Evolutionary conservation across 2,888 invertebrate genomes (phyloP), one percentile per base, ranked within the genome.

Genomic region (Hedychridium roseum): DNA sequence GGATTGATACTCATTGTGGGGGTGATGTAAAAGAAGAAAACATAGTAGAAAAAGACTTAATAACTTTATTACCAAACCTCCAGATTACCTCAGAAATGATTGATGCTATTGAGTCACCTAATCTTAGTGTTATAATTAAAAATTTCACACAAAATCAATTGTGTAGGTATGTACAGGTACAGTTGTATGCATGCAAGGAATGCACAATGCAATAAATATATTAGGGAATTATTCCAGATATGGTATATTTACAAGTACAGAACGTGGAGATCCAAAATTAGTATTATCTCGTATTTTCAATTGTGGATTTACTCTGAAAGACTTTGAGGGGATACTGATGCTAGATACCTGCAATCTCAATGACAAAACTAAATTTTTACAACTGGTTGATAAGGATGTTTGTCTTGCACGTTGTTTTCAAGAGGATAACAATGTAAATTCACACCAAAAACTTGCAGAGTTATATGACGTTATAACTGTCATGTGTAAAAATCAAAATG

Each of bases 201-300:
- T 14, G 12, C 38, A 37, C 6, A 41, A 45, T 38, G 1, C n/a
- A 34, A 27, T 42, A n/a, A 12, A 50, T 28, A 12, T 26, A 12
- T 6, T 7, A 26, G 38, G 23, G 16, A 20, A 39, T 41, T 43
- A 26, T 57, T 66, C 32, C 20, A 78, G 84, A 40, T 87, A 85
- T 61, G 90, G 90, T 0, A 81, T 88, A 61, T 86, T 90, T 42
- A 82, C 83, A 50, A 78, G 82, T 9, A 79, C 80, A 43, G 90
- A 91, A 71, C 78, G 79, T 20, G 76, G 77, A 7, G 79, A 86
- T 70, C 73, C 88, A 23, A 78, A 82, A 54, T 76, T 80, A 64
- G 82, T 88, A 35, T 77, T 91, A 57, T 78, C 82, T 2, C 82
- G 90, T 65, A 76, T 90, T 35, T 83, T 85, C 52, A 80, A 83